phyloP scores from a whole-genome alignment of 2,797 vertebrate genomes.

The Dipus sagitta region DNA sequence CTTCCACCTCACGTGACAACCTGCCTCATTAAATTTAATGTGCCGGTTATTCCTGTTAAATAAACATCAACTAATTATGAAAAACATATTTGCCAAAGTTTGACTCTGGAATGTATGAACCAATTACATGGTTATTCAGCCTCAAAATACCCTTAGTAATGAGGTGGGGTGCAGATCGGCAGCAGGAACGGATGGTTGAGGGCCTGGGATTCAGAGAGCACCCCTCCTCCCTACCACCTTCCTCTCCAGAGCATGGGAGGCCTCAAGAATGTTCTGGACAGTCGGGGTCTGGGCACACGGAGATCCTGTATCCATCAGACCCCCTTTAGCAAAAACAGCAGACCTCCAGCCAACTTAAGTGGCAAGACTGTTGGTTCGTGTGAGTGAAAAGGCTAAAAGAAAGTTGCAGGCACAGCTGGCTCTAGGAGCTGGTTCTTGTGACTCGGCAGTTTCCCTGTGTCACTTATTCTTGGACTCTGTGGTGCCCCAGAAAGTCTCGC shows the following conservation, averaged over 20 bases:
- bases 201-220: background rate
- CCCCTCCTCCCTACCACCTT: background rate
- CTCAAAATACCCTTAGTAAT: slow-evolving; percentile 85
- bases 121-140: slow-evolving; percentile 88
- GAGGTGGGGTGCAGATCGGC: slow-evolving; percentile 79
- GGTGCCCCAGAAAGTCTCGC: background rate
- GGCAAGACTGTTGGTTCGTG: background rate
- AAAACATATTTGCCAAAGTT: slow-evolving; percentile 88
- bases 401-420: background rate
- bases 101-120: slow-evolving; percentile 87
- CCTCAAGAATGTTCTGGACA: background rate
- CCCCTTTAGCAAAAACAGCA: no score
- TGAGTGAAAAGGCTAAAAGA: background rate
- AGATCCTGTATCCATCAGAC: no score
- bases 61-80: slow-evolving; percentile 89
- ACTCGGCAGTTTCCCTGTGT: background rate
- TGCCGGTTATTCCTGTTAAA: slow-evolving; percentile 86
- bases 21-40: slow-evolving; percentile 88
- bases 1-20: slow-evolving; percentile 83
- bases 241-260: background rate
- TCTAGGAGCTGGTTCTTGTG: background rate
- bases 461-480: background rate
- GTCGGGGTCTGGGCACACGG: background rate
- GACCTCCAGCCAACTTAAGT: background rate
- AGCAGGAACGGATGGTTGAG: background rate